A percentile compares a stretch with the other conserved stretches of the same genome.
These are phyloP conservation scores for Clitarchus hookeri DNA, from an alignment of 2,888 invertebrate species.

Conservation along the genomic window DNA sequence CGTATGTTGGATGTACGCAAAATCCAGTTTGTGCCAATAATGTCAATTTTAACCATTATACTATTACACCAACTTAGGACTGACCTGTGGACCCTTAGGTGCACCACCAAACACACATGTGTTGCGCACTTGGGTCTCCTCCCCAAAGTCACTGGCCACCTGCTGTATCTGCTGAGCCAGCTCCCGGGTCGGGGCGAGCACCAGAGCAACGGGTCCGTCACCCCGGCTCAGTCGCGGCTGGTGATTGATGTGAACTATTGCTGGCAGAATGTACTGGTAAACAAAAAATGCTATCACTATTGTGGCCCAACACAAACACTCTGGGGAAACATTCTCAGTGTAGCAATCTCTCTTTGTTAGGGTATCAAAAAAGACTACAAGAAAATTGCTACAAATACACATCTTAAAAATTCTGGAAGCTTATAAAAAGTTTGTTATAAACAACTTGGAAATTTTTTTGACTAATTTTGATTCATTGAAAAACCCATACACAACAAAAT, in stretches of 20 bases:
- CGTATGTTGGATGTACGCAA: too few relatives aligned
- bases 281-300: slow-evolving; percentile 37
- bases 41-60: too few relatives aligned
- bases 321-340: too few relatives aligned
- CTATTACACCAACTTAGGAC: background rate
- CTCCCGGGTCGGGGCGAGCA: slow-evolving; percentile 90
- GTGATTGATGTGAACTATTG: slow-evolving; percentile 92
- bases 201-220: slow-evolving; percentile 93
- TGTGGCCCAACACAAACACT: background rate
- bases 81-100: slow-evolving; percentile 72
- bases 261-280: slow-evolving; percentile 82
- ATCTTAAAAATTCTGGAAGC: too few relatives aligned
- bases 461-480: too few relatives aligned
- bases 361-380: too few relatives aligned
- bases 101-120: slow-evolving; percentile 98
- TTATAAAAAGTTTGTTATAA: too few relatives aligned
- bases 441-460: too few relatives aligned
- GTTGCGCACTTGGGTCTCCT: slow-evolving; percentile 85
- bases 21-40: too few relatives aligned
- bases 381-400: too few relatives aligned
- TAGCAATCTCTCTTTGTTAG: too few relatives aligned
- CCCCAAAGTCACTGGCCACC: slow-evolving; percentile 91
- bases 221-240: slow-evolving; percentile 84
- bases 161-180: slow-evolving; percentile 92
- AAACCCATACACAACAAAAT: too few relatives aligned